These are phyloP conservation scores for Julus scandinavius DNA, from an alignment of 2,888 invertebrate genomes.

Conservation along the genomic window DNA sequence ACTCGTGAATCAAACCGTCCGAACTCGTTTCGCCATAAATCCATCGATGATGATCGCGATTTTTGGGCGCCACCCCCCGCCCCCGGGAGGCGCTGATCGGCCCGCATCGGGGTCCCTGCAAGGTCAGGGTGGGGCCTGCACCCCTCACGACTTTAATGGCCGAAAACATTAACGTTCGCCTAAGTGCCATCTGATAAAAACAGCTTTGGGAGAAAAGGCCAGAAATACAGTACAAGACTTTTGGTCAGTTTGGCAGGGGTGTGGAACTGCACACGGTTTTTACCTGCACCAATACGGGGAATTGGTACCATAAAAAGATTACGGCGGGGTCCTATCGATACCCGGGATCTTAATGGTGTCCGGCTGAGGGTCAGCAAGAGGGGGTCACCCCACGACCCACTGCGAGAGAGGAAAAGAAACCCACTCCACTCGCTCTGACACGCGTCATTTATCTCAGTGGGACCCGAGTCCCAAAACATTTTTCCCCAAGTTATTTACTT, in stretches of 20 bases:
- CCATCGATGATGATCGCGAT: conserved; percentile 9
- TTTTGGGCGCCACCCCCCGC: conserved; percentile 11
- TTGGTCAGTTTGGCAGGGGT: conserved; percentile 21
- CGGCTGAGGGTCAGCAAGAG: neutral
- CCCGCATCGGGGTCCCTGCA: neutral
- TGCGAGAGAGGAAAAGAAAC: neutral
- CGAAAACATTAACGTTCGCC: conserved; percentile 21
- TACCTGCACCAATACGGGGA: neutral
- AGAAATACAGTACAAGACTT: neutral
- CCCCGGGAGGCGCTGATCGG: neutral
- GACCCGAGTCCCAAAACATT: neutral
- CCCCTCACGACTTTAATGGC: conserved; percentile 33
- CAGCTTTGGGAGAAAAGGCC: neutral
- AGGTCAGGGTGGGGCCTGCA: conserved; percentile 21
- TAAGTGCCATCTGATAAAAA: conserved; percentile 1
- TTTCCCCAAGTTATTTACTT: neutral
- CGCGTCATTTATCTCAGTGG: conserved; percentile 1
- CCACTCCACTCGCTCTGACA: neutral
- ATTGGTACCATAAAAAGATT: conserved; percentile 21
- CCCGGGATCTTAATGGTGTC: conserved; percentile 14
- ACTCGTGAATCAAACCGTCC: neutral
- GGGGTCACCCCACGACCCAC: neutral
- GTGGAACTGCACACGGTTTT: neutral
- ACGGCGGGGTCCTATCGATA: conserved; percentile 12
- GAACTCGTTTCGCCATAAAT: conserved; percentile 4